Conservation (phyloP, 2,888 invertebrate genomes). For the Noctua comes region DNA sequence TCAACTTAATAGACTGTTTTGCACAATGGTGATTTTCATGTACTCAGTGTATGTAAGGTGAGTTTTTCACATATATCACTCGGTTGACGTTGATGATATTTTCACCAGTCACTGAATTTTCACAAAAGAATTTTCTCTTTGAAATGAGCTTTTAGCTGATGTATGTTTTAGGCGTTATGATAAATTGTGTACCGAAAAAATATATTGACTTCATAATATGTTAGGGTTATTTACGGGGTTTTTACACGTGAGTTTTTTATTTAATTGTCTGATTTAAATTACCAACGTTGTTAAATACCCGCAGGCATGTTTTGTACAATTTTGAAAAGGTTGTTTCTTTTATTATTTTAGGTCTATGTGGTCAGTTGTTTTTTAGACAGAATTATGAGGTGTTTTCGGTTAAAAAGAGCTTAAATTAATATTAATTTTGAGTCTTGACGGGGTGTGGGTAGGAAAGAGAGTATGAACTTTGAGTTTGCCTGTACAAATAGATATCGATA, state of each 20-base stretch:
- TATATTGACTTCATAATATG: conserved; percentile 15
- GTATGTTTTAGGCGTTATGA: conserved; percentile 11
- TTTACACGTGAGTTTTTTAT: not conserved
- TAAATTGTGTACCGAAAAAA: conserved; percentile 17
- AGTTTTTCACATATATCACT: conserved; percentile 41
- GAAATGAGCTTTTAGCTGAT: conserved; percentile 36
- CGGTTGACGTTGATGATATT: conserved; percentile 24
- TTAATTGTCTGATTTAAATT: conserved; percentile 2
- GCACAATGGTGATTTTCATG: conserved; percentile 50
- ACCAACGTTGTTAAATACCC: not conserved
- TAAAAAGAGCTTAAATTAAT: not conserved
- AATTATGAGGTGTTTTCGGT: not conserved
- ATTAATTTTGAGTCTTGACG: not conserved
- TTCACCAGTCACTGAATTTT: conserved; percentile 29
- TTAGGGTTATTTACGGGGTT: not conserved
- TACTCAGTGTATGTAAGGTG: conserved; percentile 57
- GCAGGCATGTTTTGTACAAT: not conserved
- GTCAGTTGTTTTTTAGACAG: not conserved
- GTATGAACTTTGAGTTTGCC: not conserved
- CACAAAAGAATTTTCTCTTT: conserved; percentile 24
- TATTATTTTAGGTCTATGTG: conserved; percentile 1
- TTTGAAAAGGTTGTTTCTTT: not conserved
- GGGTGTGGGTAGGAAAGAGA: not conserved
- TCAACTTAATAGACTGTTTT: conserved; percentile 27
- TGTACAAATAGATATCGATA: too few species aligned